Evolutionary conservation across 2,888 invertebrate genomes (phyloP).

Genomic region (Stratiomys singularior): DNA sequence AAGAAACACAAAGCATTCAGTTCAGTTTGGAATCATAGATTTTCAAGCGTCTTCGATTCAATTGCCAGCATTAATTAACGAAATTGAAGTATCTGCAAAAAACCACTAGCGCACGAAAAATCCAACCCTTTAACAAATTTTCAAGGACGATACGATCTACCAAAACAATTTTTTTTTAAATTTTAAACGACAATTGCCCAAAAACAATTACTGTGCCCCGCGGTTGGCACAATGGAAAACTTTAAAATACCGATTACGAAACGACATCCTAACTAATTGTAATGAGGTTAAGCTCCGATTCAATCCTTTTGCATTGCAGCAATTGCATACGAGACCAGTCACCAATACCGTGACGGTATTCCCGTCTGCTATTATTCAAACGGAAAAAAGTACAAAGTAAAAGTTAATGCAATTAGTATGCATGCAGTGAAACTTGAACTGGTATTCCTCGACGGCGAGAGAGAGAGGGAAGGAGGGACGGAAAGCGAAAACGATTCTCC

Average conservation of each 20-base stretch:
- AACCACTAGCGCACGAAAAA: too few species aligned
- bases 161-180: too few species aligned
- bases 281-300: conserved; percentile 39
- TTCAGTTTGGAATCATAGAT: too few species aligned
- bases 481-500: too few species aligned
- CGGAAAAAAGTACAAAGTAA: conserved; percentile 30
- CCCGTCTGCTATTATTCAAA: conserved; percentile 8
- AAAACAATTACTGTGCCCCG: conserved; percentile 38
- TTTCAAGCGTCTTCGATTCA: too few species aligned
- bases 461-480: too few species aligned
- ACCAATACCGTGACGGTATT: background rate
- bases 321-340: background rate
- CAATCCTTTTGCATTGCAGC: conserved; percentile 25
- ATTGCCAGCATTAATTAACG: too few species aligned
- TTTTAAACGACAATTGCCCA: conserved; percentile 9
- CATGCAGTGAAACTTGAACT: conserved; percentile 33
- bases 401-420: conserved; percentile 46
- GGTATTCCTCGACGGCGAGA: conserved; percentile 18
- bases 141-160: too few species aligned
- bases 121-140: too few species aligned
- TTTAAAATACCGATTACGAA: conserved; percentile 40
- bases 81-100: too few species aligned
- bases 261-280: conserved; percentile 41
- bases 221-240: conserved; percentile 19
- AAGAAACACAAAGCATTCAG: too few species aligned